Conservation (phyloP, 2,113 vertebrate genomes). For the Rafetus swinhoei region DNA sequence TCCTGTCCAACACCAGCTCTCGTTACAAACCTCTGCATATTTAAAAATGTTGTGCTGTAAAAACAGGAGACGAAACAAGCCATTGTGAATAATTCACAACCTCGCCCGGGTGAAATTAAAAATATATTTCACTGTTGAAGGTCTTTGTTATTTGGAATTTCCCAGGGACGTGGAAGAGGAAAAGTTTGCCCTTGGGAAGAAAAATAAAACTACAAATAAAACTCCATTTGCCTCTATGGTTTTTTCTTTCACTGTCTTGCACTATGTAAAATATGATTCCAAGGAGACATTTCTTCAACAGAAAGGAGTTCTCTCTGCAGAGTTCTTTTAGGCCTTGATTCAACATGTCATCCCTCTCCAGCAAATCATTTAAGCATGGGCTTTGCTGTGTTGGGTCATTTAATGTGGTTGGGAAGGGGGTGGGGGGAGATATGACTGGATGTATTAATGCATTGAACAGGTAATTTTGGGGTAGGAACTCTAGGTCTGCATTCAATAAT, state of each 20-base stretch:
- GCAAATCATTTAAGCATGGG: background rate
- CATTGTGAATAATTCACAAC: conserved; percentile 78
- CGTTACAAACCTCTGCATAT: conserved; percentile 70
- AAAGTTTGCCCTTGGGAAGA: background rate
- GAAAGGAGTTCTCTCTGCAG: background rate
- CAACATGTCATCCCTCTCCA: background rate
- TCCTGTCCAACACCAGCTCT: conserved; percentile 53
- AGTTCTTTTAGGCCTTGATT: background rate
- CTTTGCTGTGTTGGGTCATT: background rate
- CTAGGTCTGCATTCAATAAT: background rate
- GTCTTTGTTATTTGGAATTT: conserved; percentile 51
- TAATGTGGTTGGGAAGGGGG: background rate
- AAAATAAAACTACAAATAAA: background rate
- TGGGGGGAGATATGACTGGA: too few relatives aligned
- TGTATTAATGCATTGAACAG: background rate
- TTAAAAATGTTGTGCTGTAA: conserved; percentile 77
- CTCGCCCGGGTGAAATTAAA: conserved; percentile 79
- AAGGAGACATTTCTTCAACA: background rate
- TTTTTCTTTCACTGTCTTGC: background rate
- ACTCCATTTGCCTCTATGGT: background rate
- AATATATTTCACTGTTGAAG: conserved; percentile 80
- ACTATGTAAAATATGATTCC: background rate
- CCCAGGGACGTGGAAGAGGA: background rate
- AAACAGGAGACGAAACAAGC: conserved; percentile 70
- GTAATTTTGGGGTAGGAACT: conserved; percentile 11